phyloP scores from a whole-genome alignment of 2,888 invertebrate genomes.

The Cantharis flavilabris region DNA sequence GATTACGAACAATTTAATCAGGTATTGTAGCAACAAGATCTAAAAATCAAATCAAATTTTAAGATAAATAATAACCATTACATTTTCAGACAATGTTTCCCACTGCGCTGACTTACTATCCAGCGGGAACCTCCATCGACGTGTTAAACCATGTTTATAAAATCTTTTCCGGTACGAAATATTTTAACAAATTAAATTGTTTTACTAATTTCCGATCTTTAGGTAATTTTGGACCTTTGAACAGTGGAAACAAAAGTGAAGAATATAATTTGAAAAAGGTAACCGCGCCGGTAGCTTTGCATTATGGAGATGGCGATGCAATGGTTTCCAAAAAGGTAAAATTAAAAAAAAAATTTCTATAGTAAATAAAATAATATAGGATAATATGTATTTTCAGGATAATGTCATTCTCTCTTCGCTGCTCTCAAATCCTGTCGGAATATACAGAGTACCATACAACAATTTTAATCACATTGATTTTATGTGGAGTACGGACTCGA shows the following conservation, averaged over 20 bases:
- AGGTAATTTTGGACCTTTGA: conserved; percentile 28
- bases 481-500: conserved; percentile 67
- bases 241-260: conserved; percentile 34
- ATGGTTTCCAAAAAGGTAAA: conserved; percentile 57
- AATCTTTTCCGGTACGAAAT: conserved; percentile 45
- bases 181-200: neutral
- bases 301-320: conserved; percentile 60
- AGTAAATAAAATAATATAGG: neutral
- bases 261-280: conserved; percentile 55
- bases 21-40: too few relatives aligned
- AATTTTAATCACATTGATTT: conserved; percentile 74
- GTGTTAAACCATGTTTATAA: conserved; percentile 56
- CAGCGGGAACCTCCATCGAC: conserved; percentile 59
- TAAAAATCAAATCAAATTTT: too few relatives aligned
- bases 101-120: conserved; percentile 49
- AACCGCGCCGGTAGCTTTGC: conserved; percentile 58
- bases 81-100: conserved; percentile 48
- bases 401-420: conserved; percentile 60
- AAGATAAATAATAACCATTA: neutral
- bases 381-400: conserved; percentile 55
- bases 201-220: neutral
- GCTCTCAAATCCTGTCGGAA: conserved; percentile 61
- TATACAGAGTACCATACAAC: conserved; percentile 61
- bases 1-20: conserved; percentile 62
- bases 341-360: neutral